phyloP scores from a whole-genome alignment of 37 sponge, comb jelly and placozoan genomes.

The Axinella damicornis region DNA sequence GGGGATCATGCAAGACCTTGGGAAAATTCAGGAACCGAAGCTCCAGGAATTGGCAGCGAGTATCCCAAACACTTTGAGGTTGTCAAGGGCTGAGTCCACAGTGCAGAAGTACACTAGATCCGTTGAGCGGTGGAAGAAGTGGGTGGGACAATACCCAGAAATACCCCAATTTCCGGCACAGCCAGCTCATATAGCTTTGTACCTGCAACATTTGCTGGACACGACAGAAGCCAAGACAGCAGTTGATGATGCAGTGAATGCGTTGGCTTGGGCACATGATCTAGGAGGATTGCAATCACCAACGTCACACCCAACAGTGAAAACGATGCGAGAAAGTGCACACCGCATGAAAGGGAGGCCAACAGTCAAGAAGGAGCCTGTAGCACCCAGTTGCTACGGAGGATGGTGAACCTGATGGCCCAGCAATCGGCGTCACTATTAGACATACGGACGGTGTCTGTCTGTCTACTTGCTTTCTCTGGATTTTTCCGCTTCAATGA shows the following conservation, averaged over 20 bases:
- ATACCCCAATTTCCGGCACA: constrained; percentile 12
- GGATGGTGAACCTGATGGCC: neutral
- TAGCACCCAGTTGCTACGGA: neutral
- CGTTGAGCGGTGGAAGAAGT: constrained; percentile 24
- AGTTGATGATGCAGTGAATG: constrained; percentile 33
- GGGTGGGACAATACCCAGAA: constrained; percentile 22
- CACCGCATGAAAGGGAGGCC: constrained; percentile 11
- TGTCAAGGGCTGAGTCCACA: constrained; percentile 26
- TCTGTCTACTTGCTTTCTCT: constrained; percentile 18
- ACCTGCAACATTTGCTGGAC: constrained; percentile 23
- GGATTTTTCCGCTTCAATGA: constrained; percentile 23
- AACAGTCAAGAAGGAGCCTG: neutral
- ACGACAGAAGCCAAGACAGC: constrained; percentile 25
- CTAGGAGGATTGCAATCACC: constrained; percentile 11
- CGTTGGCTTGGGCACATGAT: constrained; percentile 15
- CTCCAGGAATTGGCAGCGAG: constrained; percentile 20
- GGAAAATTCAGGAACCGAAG: constrained; percentile 28
- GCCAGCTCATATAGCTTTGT: constrained; percentile 15
- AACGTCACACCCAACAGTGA: too few species aligned
- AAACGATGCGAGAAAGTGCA: neutral
- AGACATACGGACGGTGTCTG: neutral
- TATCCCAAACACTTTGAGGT: constrained; percentile 14
- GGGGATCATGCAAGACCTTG: constrained; percentile 19
- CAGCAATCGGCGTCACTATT: neutral
- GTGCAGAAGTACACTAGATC: constrained; percentile 27